Evolutionary conservation across 2,888 invertebrate genomes (phyloP).

Genomic region (Caenorhabditis sinica): DNA sequence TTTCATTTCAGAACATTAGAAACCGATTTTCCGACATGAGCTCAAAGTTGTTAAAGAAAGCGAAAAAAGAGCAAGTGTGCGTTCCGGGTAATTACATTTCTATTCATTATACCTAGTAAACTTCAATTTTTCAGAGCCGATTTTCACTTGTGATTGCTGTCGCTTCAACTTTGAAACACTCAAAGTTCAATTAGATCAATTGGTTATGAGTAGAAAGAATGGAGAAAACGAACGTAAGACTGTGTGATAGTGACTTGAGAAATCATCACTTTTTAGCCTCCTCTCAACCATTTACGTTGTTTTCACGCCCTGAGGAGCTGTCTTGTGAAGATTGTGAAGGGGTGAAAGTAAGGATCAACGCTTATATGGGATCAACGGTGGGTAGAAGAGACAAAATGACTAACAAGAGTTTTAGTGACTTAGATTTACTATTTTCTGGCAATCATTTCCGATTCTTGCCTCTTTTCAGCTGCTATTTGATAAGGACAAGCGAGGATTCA

Average conservation of each 20-base stretch:
- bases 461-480: not conserved
- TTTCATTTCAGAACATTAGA: not conserved
- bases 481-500: constrained; percentile 15
- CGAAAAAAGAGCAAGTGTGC: no score
- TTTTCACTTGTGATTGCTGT: no score
- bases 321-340: constrained; percentile 14
- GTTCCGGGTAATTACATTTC: no score
- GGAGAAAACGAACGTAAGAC: no score
- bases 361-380: not conserved
- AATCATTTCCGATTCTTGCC: not conserved
- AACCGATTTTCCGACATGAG: not conserved
- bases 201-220: no score
- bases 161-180: no score
- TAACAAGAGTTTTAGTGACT: not conserved
- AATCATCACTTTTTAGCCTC: not conserved
- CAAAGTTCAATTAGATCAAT: no score
- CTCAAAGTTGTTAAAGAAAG: not conserved
- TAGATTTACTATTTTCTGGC: no score
- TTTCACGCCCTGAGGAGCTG: constrained; percentile 7
- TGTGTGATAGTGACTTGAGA: no score
- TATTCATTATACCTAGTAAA: no score
- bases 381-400: not conserved
- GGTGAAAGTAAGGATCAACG: not conserved
- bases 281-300: not conserved
- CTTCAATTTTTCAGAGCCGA: no score